Evolutionary conservation across 1,140 invertebrate species (phyloP).

Genomic region (Yoshiicerus persimilis): DNA sequence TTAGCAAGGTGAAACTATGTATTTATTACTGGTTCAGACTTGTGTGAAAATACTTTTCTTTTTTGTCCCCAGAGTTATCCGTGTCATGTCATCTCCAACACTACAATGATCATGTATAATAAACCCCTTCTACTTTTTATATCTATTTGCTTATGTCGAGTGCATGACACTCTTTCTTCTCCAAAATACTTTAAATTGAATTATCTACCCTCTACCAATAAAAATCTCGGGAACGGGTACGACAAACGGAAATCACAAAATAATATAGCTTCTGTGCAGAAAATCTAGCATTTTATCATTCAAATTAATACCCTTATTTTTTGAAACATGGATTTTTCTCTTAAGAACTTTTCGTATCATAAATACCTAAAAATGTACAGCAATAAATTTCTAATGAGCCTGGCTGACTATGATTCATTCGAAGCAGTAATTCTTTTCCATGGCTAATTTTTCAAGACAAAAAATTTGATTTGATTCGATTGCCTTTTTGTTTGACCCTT

Average conservation of each 20-base stretch:
- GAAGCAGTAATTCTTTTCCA: no score
- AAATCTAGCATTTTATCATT: no score
- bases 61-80: not conserved
- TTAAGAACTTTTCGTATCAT: no score
- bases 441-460: not conserved
- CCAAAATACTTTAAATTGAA: conserved; percentile 16
- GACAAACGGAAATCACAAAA: not conserved
- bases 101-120: not conserved
- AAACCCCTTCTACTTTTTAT: not conserved
- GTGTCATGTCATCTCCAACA: not conserved
- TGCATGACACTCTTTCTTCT: conserved; percentile 1
- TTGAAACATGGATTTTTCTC: no score
- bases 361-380: no score
- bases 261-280: no score
- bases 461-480: not conserved
- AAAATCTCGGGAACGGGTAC: not conserved
- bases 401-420: not conserved
- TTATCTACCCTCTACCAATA: not conserved
- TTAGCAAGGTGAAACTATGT: not conserved
- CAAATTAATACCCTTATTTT: no score
- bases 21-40: not conserved
- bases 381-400: no score
- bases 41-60: not conserved
- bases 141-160: not conserved
- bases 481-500: conserved; percentile 11